phyloP scores from a whole-genome alignment of 2,113 vertebrate species.

The Lota lota region DNA sequence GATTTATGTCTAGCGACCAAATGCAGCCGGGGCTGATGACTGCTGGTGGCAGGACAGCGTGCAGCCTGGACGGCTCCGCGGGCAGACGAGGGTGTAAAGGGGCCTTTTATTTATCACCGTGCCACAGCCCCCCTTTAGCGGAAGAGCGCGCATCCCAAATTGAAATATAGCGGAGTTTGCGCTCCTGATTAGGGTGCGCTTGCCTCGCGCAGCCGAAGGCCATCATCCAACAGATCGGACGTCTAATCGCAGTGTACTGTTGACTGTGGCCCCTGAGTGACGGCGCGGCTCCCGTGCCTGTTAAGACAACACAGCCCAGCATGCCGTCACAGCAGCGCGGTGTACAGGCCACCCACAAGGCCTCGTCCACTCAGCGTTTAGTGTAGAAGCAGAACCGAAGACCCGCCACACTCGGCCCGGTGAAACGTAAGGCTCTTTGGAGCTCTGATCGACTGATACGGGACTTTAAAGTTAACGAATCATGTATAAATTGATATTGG shows the following conservation, averaged over 20 bases:
- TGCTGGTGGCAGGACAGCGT: conserved; percentile 80
- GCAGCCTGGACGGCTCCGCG: conserved; percentile 83
- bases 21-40: conserved; percentile 86
- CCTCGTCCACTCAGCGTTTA: too few species aligned
- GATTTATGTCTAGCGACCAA: conserved; percentile 91
- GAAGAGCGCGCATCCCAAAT: conserved; percentile 97
- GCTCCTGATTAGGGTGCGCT: conserved; percentile 93
- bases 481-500: too few species aligned
- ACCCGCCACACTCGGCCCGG: too few species aligned
- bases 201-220: conserved; percentile 84
- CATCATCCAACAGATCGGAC: conserved; percentile 88
- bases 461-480: too few species aligned
- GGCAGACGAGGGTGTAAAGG: conserved; percentile 90
- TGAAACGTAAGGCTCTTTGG: too few species aligned
- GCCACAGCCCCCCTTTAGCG: conserved; percentile 90
- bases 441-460: too few species aligned
- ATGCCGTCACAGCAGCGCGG: not conserved
- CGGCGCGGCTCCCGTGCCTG: conserved; percentile 57
- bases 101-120: conserved; percentile 98
- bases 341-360: not conserved
- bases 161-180: conserved; percentile 99
- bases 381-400: too few species aligned
- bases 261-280: conserved; percentile 89
- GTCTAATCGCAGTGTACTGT: conserved; percentile 93
- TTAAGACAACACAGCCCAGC: not conserved